A percentile compares a stretch with the other conserved stretches of the same genome.
These are phyloP conservation scores for Psilopogon haemacephalus DNA, from an alignment of 2,113 vertebrate genomes.

Conservation along the genomic window DNA sequence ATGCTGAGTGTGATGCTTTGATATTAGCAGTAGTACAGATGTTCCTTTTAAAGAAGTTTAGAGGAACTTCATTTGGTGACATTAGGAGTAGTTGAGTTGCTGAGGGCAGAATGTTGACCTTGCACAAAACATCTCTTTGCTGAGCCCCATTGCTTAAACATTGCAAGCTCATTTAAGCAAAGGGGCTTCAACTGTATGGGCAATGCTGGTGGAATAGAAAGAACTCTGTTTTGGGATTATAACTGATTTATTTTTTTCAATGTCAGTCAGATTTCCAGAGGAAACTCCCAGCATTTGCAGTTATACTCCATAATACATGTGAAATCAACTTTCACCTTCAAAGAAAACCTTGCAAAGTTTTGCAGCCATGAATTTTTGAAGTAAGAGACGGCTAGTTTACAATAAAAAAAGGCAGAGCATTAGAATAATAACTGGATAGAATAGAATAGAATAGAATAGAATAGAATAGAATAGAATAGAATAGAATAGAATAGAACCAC, in stretches of 20 bases:
- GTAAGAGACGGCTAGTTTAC: neutral
- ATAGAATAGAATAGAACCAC: too few relatives aligned
- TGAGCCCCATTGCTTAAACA: neutral
- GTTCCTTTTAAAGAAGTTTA: neutral
- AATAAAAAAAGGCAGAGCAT: neutral
- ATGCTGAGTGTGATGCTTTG: neutral
- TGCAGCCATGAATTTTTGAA: neutral
- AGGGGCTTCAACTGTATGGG: neutral
- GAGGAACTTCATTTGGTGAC: neutral
- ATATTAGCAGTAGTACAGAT: neutral
- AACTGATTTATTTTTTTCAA: neutral
- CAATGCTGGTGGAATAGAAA: neutral
- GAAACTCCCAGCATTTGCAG: neutral
- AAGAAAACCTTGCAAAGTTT: neutral
- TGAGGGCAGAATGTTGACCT: neutral
- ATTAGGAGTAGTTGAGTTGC: neutral
- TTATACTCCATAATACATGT: neutral
- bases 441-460: too few relatives aligned
- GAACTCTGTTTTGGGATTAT: neutral
- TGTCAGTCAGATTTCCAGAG: neutral
- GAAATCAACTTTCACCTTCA: neutral
- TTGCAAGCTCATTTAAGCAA: neutral
- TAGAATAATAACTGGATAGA: neutral
- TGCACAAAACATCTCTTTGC: neutral
- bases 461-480: too few relatives aligned